phyloP scores from a whole-genome alignment of 2,888 invertebrate genomes.

The Nemoura dubitans region DNA sequence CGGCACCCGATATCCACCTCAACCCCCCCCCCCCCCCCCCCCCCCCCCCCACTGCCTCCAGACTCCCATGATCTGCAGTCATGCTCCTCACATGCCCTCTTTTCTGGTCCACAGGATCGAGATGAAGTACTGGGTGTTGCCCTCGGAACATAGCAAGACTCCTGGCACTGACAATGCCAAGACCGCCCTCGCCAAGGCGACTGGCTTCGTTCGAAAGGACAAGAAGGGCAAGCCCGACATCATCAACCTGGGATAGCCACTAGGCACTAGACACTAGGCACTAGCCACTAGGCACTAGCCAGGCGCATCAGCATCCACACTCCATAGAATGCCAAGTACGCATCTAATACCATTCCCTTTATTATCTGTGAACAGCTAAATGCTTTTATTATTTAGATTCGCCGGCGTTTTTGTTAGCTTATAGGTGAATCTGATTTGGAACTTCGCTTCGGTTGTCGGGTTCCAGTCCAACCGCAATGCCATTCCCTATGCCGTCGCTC shows the following conservation, averaged over 20 bases:
- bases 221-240: neutral
- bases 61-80: too few relatives aligned
- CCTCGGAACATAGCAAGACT: neutral
- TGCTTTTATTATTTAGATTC: neutral
- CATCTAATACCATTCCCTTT: too few relatives aligned
- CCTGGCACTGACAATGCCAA: neutral
- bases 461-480: neutral
- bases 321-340: too few relatives aligned
- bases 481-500: conserved; percentile 15
- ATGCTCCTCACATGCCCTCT: neutral
- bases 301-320: too few relatives aligned
- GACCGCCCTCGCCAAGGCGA: neutral
- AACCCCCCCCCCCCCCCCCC: too few relatives aligned
- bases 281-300: too few relatives aligned
- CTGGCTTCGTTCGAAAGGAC: neutral
- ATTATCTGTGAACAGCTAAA: too few relatives aligned
- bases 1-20: neutral
- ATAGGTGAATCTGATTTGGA: neutral
- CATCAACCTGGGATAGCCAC: neutral
- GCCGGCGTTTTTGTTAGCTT: neutral
- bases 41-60: too few relatives aligned
- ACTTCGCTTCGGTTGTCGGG: neutral
- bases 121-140: neutral
- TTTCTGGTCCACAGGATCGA: neutral
- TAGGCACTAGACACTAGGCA: too few relatives aligned